A percentile compares a stretch with the other conserved stretches of the same genome.
Conservation (phyloP, 2,113 vertebrate genomes). For the Microtus ochrogaster region DNA sequence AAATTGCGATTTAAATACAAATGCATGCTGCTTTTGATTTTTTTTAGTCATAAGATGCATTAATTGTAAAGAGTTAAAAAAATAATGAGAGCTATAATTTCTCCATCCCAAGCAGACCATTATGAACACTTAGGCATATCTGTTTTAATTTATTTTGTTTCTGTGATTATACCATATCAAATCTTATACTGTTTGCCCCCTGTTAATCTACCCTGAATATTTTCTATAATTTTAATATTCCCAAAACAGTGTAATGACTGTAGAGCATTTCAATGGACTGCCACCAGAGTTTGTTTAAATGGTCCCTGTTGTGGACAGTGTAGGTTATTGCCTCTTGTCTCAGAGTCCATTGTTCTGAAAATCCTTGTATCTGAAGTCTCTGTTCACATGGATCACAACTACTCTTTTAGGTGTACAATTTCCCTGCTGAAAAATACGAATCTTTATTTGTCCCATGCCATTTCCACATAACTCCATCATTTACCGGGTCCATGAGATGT, state of each 20-base stretch:
- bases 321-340: background rate
- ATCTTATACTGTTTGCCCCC: background rate
- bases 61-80: conserved; percentile 8
- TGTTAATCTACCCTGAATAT: background rate
- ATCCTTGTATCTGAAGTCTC: background rate
- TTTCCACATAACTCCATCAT: background rate
- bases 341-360: background rate
- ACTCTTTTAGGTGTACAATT: background rate
- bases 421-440: background rate
- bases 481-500: background rate
- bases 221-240: background rate
- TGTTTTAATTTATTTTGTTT: conserved; percentile 11
- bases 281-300: background rate
- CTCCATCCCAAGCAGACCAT: background rate
- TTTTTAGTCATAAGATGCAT: background rate
- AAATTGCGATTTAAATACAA: conserved; percentile 4
- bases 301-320: background rate
- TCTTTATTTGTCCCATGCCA: background rate
- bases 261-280: background rate
- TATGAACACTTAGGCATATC: background rate
- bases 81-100: background rate
- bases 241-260: background rate
- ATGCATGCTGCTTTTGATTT: background rate
- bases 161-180: background rate
- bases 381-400: background rate